These are phyloP conservation scores for Teinopalpus imperialis DNA, from an alignment of 2,888 invertebrate genomes.

Conservation along the genomic window DNA sequence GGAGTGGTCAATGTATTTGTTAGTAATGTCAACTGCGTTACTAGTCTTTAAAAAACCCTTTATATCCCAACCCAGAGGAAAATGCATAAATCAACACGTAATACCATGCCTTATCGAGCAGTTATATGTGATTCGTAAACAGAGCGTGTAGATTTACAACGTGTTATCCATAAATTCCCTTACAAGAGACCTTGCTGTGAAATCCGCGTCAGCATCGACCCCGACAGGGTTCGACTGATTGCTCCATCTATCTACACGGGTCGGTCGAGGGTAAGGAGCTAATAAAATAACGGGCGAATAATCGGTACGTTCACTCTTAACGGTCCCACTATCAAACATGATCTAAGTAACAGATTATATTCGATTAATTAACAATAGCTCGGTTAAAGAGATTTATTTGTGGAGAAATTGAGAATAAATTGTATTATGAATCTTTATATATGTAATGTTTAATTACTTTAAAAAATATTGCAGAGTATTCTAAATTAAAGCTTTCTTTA, in stretches of 20 bases:
- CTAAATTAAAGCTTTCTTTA: too few relatives aligned
- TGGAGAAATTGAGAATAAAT: not conserved
- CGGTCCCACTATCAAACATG: conserved; percentile 34
- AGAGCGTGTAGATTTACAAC: conserved; percentile 62
- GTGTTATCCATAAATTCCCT: conserved; percentile 71
- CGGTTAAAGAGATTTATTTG: not conserved
- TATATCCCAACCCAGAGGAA: too few relatives aligned
- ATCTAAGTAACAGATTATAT: conserved; percentile 24
- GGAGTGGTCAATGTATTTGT: too few relatives aligned
- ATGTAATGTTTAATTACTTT: conserved; percentile 13
- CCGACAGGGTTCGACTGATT: conserved; percentile 61
- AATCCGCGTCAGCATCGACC: conserved; percentile 65
- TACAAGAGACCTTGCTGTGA: conserved; percentile 54
- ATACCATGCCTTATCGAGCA: conserved; percentile 32
- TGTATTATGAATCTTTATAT: not conserved
- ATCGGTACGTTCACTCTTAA: conserved; percentile 43
- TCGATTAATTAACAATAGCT: conserved; percentile 10
- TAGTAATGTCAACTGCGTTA: too few relatives aligned
- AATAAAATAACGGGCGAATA: conserved; percentile 66
- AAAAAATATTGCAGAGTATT: too few relatives aligned
- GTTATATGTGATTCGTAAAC: conserved; percentile 51
- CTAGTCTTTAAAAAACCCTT: too few relatives aligned
- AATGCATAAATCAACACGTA: conserved; percentile 28
- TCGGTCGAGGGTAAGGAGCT: conserved; percentile 50
- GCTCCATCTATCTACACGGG: conserved; percentile 69